These are phyloP conservation scores for Noturus placidus DNA, from an alignment of 2,113 vertebrate species.

Conservation along the genomic window DNA sequence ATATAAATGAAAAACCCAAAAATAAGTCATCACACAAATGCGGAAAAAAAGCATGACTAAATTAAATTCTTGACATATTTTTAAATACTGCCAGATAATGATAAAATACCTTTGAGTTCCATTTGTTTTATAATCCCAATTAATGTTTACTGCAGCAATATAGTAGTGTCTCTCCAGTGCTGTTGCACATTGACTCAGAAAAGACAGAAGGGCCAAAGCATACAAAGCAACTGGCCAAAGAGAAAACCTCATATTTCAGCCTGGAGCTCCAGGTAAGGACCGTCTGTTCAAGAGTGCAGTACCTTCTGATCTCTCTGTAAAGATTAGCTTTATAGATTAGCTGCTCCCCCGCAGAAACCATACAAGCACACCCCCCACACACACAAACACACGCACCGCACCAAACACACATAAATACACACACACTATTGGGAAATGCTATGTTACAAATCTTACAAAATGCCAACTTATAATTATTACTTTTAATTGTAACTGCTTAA, in stretches of 20 bases:
- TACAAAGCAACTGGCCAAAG: conserved; percentile 32
- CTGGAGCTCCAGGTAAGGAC: conserved; percentile 40
- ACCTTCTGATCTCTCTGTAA: conserved; percentile 52
- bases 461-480: conserved; percentile 39
- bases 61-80: background rate
- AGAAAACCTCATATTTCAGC: conserved; percentile 65
- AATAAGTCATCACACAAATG: background rate
- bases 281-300: conserved; percentile 46
- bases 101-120: conserved; percentile 49
- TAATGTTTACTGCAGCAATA: conserved; percentile 72
- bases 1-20: background rate
- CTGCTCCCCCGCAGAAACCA: conserved; percentile 46
- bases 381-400: background rate
- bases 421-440: conserved; percentile 57
- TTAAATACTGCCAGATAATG: background rate
- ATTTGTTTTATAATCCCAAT: conserved; percentile 69
- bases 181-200: conserved; percentile 47
- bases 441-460: conserved; percentile 3
- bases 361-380: background rate
- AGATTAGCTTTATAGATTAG: conserved; percentile 37
- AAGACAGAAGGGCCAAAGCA: conserved; percentile 56
- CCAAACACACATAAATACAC: conserved; percentile 13
- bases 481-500: background rate
- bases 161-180: conserved; percentile 69
- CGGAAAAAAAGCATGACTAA: background rate